Evolutionary conservation across 2,797 vertebrate species (phyloP).

Genomic region (Pygocentrus nattereri): DNA sequence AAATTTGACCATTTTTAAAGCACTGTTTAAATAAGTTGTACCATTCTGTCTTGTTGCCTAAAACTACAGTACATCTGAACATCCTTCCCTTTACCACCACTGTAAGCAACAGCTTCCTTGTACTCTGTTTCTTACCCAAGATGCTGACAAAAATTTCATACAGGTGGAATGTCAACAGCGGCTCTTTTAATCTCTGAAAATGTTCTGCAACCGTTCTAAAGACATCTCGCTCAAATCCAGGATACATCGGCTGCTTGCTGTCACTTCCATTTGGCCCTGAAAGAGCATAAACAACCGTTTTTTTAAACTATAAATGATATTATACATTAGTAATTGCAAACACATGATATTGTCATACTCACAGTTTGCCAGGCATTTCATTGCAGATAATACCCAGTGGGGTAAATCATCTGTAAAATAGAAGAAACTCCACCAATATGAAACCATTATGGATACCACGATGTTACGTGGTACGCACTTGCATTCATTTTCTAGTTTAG

Average conservation of each 20-base stretch:
- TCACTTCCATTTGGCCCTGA: slow-evolving; percentile 86
- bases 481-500: not conserved
- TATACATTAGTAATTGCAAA: not conserved
- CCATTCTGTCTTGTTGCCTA: too few relatives aligned
- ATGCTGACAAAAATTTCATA: slow-evolving; percentile 95
- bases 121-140: slow-evolving; percentile 83
- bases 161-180: slow-evolving; percentile 90
- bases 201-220: slow-evolving; percentile 92
- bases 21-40: too few relatives aligned
- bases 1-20: too few relatives aligned
- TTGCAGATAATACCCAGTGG: slow-evolving; percentile 94
- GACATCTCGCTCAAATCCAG: slow-evolving; percentile 93
- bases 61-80: too few relatives aligned
- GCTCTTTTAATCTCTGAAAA: slow-evolving; percentile 89
- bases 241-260: slow-evolving; percentile 87
- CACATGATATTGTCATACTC: slow-evolving; percentile 72
- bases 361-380: slow-evolving; percentile 97
- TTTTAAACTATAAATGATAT: not conserved
- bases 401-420: slow-evolving; percentile 87
- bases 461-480: too few relatives aligned
- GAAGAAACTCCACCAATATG: slow-evolving; percentile 5
- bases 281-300: not conserved
- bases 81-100: too few relatives aligned
- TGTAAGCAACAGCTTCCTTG: too few relatives aligned
- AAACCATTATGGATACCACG: not conserved